A percentile compares a stretch with the other conserved stretches of the same genome.
These are phyloP conservation scores for Ranitomeya variabilis DNA, from an alignment of 2,113 vertebrate genomes.

Conservation along the genomic window DNA sequence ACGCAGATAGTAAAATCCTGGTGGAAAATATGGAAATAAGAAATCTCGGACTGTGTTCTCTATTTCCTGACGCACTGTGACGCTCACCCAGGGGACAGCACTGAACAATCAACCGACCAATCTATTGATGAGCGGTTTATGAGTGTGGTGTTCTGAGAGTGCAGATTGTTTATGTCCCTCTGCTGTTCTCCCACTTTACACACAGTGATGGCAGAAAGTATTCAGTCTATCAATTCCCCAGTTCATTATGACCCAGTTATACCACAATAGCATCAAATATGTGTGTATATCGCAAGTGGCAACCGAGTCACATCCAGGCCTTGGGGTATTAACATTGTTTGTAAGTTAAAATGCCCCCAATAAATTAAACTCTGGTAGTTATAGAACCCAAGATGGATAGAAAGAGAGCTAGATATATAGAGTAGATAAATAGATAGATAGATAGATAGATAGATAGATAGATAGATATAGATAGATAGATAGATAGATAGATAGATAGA, in stretches of 20 bases:
- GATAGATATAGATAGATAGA: no score
- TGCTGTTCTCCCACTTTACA: background rate
- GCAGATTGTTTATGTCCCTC: background rate
- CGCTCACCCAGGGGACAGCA: background rate
- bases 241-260: background rate
- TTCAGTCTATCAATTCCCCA: background rate
- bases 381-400: no score
- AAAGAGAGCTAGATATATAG: no score
- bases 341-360: background rate
- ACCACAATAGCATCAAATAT: background rate
- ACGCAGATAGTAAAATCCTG: background rate
- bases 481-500: background rate
- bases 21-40: background rate
- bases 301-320: background rate
- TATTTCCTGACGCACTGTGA: slow-evolving; percentile 6
- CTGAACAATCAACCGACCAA: background rate
- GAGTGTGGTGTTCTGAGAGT: background rate
- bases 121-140: background rate
- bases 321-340: background rate
- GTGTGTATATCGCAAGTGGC: background rate
- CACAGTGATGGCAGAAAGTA: background rate
- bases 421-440: no score
- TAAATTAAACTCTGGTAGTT: no score
- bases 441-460: no score
- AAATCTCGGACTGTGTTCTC: background rate